Evolutionary conservation across 2,113 vertebrate species (phyloP).

Genomic region (Calyptommatus sinebrachiatus): DNA sequence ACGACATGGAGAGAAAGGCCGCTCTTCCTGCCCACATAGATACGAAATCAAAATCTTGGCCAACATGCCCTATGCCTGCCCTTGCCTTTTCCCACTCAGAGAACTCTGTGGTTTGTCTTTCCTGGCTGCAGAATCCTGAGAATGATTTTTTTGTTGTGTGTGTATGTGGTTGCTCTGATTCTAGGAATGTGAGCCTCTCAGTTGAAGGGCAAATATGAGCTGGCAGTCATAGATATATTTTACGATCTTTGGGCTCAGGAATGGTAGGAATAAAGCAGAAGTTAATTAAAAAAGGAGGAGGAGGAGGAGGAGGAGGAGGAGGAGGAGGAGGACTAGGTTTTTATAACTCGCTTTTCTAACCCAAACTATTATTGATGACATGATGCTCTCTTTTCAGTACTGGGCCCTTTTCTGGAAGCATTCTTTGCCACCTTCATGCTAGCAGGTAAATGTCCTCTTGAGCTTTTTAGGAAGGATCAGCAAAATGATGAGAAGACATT

Average conservation of each 20-base stretch:
- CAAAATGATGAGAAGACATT: too few relatives aligned
- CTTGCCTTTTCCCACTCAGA: slow-evolving; percentile 27
- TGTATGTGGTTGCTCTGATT: slow-evolving; percentile 57
- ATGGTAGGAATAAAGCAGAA: not conserved
- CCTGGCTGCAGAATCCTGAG: slow-evolving; percentile 50
- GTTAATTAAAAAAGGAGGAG: slow-evolving; percentile 21
- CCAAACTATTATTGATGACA: too few relatives aligned
- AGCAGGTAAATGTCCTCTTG: too few relatives aligned
- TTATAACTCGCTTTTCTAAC: too few relatives aligned
- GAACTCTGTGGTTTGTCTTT: slow-evolving; percentile 52
- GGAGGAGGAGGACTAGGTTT: too few relatives aligned
- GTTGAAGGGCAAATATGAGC: slow-evolving; percentile 57
- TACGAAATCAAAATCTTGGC: not conserved
- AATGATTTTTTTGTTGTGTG: slow-evolving; percentile 44
- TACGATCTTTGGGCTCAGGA: not conserved
- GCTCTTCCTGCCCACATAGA: slow-evolving; percentile 1
- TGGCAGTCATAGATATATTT: slow-evolving; percentile 19
- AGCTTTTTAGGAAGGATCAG: too few relatives aligned
- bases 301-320: too few relatives aligned
- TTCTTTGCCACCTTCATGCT: too few relatives aligned
- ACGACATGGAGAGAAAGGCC: not conserved
- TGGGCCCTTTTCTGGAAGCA: too few relatives aligned
- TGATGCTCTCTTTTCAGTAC: too few relatives aligned
- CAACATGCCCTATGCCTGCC: not conserved
- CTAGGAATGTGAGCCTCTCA: slow-evolving; percentile 49